Base-by-base conservation (phyloP, 2,888 invertebrate genomes). In the Malthinus flaveolus region DNA sequence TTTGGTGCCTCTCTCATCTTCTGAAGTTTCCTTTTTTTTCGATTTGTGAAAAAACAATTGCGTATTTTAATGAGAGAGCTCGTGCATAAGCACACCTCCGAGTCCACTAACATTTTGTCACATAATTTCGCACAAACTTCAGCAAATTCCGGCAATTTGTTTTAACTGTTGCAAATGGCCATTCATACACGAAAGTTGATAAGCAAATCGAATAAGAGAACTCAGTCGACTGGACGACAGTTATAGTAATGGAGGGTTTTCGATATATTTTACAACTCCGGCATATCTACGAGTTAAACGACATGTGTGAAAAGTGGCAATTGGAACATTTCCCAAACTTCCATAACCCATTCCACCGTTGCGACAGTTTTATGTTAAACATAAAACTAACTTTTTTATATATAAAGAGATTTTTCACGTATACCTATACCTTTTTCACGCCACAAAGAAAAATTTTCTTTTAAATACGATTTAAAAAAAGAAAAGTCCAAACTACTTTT, bases 281-380 rank as follows among this genome's bases (percentile, higher is more conserved):
- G 52, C 10, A 60, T 55, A 39, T 69, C 70, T 15, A 71, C 63
- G 75, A 75, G 52, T 52, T 52, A 56, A 59, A 61, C 56, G 57
- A 57, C 61, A 53, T 56, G 61, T 61, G 61, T 56, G 61, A 61
- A 61, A 52, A 61, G 51, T 61, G 61, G 56, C 56, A 52, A 58
- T 58, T 53, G 58, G 52, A 53, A 44, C 48, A 37, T 58, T 58
- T 58, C 47, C 52, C 48, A 51, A 23, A 46, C 33, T 50, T 52
- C 57, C 31, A 31, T 46, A 53, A 35, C 48, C 58, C 58, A 50
- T 33, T 44, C 39, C 39, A 42, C 39, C 39, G 15, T 23, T 34
- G 58, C 52, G 52, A 52, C 49, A 52, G 51, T 58, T 58, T 58
- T 58, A 58, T 58, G 58, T 52, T 42, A 44, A 42, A 34, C 39